These are phyloP conservation scores for Pocota personata DNA, from an alignment of 2,888 invertebrate species.

Conservation along the genomic window DNA sequence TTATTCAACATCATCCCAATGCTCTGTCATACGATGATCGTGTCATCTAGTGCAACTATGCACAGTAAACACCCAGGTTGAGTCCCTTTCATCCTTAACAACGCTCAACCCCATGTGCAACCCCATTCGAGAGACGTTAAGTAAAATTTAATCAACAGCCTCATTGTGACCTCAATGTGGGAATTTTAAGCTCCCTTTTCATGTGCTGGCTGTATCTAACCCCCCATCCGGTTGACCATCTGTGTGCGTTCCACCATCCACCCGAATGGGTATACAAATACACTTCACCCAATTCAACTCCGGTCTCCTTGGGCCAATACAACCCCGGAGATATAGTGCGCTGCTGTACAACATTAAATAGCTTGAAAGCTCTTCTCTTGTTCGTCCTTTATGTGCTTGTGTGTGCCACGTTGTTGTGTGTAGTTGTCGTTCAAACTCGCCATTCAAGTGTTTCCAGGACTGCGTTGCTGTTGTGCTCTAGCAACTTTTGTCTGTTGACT, in stretches of 20 bases:
- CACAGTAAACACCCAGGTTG: slow-evolving; percentile 7
- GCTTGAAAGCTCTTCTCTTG: slow-evolving; percentile 41
- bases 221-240: slow-evolving; percentile 31
- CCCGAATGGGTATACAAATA: slow-evolving; percentile 22
- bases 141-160: slow-evolving; percentile 62
- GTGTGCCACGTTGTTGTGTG: neutral
- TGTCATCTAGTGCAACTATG: slow-evolving; percentile 10
- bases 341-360: slow-evolving; percentile 19
- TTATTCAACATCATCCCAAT: slow-evolving; percentile 33
- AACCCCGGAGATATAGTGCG: neutral
- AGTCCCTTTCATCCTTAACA: neutral
- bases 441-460: slow-evolving; percentile 52
- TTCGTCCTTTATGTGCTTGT: neutral
- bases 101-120: slow-evolving; percentile 1
- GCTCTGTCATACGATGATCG: slow-evolving; percentile 5
- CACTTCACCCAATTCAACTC: slow-evolving; percentile 3
- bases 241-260: slow-evolving; percentile 13
- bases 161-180: slow-evolving; percentile 61
- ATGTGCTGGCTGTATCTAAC: neutral
- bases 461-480: slow-evolving; percentile 14
- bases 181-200: slow-evolving; percentile 48
- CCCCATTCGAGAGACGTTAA: slow-evolving; percentile 32
- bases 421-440: slow-evolving; percentile 24
- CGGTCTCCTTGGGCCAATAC: slow-evolving; percentile 7
- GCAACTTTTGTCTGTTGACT: slow-evolving; percentile 50